phyloP scores from a whole-genome alignment of 53 echinoderm and acorn worm species.

The Crossaster papposus region DNA sequence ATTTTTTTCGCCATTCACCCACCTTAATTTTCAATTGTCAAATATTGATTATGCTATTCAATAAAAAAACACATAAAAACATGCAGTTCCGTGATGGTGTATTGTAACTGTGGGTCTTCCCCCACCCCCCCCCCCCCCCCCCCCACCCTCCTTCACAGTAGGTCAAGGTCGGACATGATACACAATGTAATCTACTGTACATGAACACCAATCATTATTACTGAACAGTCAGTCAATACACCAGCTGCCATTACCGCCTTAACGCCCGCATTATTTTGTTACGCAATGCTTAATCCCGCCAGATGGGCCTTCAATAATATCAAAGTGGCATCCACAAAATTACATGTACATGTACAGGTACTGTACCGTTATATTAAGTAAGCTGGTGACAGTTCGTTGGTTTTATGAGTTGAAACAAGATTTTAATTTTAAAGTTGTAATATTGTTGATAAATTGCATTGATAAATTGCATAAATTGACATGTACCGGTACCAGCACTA shows the following conservation, averaged over 20 bases:
- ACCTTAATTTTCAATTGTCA: no score
- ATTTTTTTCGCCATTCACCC: no score
- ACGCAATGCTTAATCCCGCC: not conserved
- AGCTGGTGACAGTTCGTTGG: not conserved
- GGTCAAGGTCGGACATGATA: slow-evolving; percentile 1
- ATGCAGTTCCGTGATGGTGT: no score
- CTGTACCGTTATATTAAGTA: not conserved
- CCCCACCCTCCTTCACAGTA: not conserved
- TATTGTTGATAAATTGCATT: not conserved
- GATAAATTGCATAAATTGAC: no score
- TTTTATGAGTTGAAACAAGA: not conserved
- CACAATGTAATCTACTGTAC: not conserved
- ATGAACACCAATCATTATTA: not conserved
- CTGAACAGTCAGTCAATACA: not conserved
- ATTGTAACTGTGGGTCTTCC: no score
- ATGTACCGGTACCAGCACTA: no score
- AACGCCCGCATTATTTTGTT: not conserved
- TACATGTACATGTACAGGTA: no score
- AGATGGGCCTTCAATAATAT: not conserved
- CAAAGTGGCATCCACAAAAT: not conserved
- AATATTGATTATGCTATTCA: no score
- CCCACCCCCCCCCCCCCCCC: no score
- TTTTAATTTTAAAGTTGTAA: not conserved
- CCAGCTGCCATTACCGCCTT: not conserved
- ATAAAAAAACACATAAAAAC: no score